A percentile compares a stretch with the other conserved stretches of the same genome.
Evolutionary conservation across 64 coral and sea anemone species (phyloP).

Genomic region (Actinia tenebrosa): DNA sequence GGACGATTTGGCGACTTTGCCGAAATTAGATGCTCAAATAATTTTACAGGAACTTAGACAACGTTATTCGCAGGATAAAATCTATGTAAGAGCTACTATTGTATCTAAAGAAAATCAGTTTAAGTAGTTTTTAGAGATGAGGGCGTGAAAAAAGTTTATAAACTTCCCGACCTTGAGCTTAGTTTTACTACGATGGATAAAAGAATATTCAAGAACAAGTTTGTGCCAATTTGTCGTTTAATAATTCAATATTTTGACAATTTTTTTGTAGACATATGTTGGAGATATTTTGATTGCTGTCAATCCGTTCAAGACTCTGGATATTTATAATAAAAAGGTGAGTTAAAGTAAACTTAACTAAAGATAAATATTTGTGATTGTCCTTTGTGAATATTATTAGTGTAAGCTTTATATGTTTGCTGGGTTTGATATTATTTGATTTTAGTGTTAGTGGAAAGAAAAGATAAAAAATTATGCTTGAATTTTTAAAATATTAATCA

Average conservation of each 20-base stretch:
- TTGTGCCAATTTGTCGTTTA: neutral
- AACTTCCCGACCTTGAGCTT: too few relatives aligned
- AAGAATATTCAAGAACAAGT: too few relatives aligned
- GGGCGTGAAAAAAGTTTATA: neutral
- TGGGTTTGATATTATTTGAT: too few relatives aligned
- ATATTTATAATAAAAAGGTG: slow-evolving; percentile 75
- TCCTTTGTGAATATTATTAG: too few relatives aligned
- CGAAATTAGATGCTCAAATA: slow-evolving; percentile 52
- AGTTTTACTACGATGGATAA: too few relatives aligned
- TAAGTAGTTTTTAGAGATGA: neutral
- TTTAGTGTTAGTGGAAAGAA: too few relatives aligned
- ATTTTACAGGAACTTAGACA: slow-evolving; percentile 67
- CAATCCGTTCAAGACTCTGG: slow-evolving; percentile 76
- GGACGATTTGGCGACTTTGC: slow-evolving; percentile 68
- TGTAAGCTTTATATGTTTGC: too few relatives aligned
- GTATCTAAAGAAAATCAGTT: neutral
- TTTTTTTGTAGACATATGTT: slow-evolving; percentile 61
- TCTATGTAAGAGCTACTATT: slow-evolving; percentile 57
- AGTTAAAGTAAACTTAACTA: slow-evolving; percentile 15
- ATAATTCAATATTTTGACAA: neutral
- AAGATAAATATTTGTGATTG: neutral
- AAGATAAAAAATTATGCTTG: too few relatives aligned
- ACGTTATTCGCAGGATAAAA: slow-evolving; percentile 62
- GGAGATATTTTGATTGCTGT: slow-evolving; percentile 88
- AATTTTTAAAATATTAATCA: too few relatives aligned